Percentiles rank a stretch among this genome's conserved stretches.
Evolutionary conservation across 2,113 vertebrate genomes (phyloP).

Genomic region (Callorhinus ursinus): DNA sequence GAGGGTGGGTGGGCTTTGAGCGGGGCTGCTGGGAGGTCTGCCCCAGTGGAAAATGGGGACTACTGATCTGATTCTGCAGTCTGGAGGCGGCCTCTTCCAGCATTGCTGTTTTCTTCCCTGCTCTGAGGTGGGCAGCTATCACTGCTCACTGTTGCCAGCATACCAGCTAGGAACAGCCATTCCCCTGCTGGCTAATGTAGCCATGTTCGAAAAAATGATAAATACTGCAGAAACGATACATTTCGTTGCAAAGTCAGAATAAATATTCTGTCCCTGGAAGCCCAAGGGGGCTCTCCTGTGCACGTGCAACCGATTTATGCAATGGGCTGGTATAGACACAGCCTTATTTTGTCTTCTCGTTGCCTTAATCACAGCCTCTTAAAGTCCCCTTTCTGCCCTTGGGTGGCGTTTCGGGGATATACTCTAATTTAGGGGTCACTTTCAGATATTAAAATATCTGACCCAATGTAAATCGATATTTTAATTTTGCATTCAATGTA

Average conservation of each 20-base stretch:
- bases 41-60: not conserved
- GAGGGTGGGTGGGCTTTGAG: not conserved
- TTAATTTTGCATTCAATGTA: not conserved
- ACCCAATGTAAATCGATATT: not conserved
- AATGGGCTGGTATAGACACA: not conserved
- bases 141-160: not conserved
- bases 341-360: not conserved
- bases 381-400: not conserved
- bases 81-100: not conserved
- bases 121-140: not conserved
- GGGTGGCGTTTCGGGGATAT: not conserved
- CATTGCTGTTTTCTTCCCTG: not conserved
- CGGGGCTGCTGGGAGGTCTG: not conserved
- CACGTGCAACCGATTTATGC: not conserved
- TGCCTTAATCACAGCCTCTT: not conserved
- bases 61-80: not conserved
- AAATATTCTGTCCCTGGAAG: not conserved
- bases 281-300: not conserved
- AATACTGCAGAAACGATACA: not conserved
- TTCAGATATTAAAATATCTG: not conserved
- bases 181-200: not conserved
- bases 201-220: not conserved
- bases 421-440: not conserved
- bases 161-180: not conserved
- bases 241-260: not conserved